Base-by-base conservation (phyloP, 2,888 invertebrate genomes). In the Rhodophaea formosa region DNA sequence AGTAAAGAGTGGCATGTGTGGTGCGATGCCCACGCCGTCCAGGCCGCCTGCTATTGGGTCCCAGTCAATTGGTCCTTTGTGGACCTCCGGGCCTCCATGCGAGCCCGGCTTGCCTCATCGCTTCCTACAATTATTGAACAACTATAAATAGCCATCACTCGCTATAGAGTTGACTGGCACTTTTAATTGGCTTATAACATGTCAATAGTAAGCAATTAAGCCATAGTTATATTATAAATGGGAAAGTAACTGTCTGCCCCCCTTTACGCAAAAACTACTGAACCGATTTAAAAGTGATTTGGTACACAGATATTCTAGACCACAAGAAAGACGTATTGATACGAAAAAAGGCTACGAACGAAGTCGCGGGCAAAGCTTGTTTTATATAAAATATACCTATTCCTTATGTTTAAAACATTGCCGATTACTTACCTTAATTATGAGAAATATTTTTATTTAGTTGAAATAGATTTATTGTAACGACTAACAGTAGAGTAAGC, bases 41-140 rank as follows among this genome's bases (percentile, higher is more conserved):
- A 3, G 10, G 8, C 12, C 16, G 51, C 16, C 15, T 39, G 72
- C 73, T 66, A 80, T 80, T 81, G 78, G 81, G 66, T 73, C 68
- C 69, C 47, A 66, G 69, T 82, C 88, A 88, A 88, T 88, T 88
- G 88, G 70, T 77, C 73, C 84, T 82, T 84, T 84, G 84, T 84
- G 60, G 32, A 51, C 51, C 32, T 35, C 66, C 65, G 61, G 61
- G 63, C 39, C 8, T 39, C 39, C 39, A 5, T 23, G 63, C 62
- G 56, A 60, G 62, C 57, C 70, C 65, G 66, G 64, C 78, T 77
- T 77, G 72, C 71, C 72, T 75, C 77, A 72, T 75, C 77, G 75
- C 79, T 79, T 82, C 80, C 78, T 74, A 72, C 74, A 66, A 71
- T 72, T 72, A 77, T 76, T 75, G 71, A 74, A 71, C 66, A 68